These are phyloP conservation scores for Equus quagga DNA, from an alignment of 2,113 vertebrate species.

Conservation along the genomic window DNA sequence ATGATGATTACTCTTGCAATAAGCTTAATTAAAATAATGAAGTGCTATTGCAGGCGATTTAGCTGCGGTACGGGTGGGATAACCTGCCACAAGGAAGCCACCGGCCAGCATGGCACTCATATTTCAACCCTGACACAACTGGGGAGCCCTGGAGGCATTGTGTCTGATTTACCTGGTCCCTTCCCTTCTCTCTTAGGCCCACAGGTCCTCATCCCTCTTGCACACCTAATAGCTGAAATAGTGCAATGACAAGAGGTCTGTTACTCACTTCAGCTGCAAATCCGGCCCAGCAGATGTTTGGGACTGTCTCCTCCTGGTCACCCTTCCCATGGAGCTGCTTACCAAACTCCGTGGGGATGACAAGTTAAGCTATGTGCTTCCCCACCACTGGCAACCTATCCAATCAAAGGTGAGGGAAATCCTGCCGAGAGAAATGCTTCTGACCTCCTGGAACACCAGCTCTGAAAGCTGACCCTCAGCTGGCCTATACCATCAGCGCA, in stretches of 20 bases:
- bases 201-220: neutral
- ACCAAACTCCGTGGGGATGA: neutral
- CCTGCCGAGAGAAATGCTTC: constrained; percentile 34
- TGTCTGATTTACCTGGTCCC: constrained; percentile 2
- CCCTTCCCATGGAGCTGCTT: constrained; percentile 56
- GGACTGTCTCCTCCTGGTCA: neutral
- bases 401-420: constrained; percentile 49
- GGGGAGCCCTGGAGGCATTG: constrained; percentile 71
- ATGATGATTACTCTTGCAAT: constrained; percentile 97
- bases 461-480: constrained; percentile 20
- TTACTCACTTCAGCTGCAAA: constrained; percentile 60
- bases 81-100: constrained; percentile 87
- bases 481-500: constrained; percentile 46
- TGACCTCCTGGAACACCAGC: constrained; percentile 27
- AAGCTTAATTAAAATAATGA: constrained; percentile 97
- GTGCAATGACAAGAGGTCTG: neutral
- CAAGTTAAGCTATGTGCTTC: constrained; percentile 58
- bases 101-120: constrained; percentile 81
- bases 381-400: constrained; percentile 26
- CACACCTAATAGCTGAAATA: constrained; percentile 64
- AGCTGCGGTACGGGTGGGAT: constrained; percentile 84
- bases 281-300: neutral
- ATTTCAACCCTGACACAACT: constrained; percentile 89
- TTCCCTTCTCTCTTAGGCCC: neutral
- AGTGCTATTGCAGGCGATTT: constrained; percentile 87